A percentile compares a stretch with the other conserved stretches of the same genome.
Evolutionary conservation across 2,797 vertebrate species (phyloP).

Genomic region (Syngnathus acus): DNA sequence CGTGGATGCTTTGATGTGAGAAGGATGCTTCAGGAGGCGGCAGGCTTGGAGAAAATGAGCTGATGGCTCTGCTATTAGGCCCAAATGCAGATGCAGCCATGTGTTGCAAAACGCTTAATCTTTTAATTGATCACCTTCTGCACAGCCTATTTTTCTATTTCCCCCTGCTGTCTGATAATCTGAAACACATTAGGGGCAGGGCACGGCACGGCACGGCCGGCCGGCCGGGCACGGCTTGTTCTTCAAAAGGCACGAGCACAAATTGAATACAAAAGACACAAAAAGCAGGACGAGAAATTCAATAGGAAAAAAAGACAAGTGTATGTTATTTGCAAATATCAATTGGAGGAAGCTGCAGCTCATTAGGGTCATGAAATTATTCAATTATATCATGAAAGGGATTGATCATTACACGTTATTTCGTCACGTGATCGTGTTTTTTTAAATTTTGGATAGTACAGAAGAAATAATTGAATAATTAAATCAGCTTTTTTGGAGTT

Average conservation of each 20-base stretch:
- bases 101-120: conserved; percentile 97
- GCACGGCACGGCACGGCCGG: conserved; percentile 29
- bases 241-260: conserved; percentile 46
- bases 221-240: conserved; percentile 53
- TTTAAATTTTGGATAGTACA: not conserved
- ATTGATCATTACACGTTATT: not conserved
- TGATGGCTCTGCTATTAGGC: conserved; percentile 91
- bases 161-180: conserved; percentile 52
- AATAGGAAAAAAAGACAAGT: not conserved
- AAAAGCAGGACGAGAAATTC: conserved; percentile 27
- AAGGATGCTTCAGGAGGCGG: conserved; percentile 79
- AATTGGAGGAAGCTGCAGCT: not conserved
- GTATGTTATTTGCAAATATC: not conserved
- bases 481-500: not conserved
- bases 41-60: conserved; percentile 92
- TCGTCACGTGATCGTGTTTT: not conserved
- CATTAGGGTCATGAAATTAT: not conserved
- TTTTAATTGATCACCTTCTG: conserved; percentile 98
- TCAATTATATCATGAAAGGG: not conserved
- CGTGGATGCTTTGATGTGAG: conserved; percentile 89
- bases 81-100: conserved; percentile 85
- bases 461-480: not conserved
- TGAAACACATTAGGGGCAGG: conserved; percentile 56
- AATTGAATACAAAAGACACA: conserved; percentile 10
- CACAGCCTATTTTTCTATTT: conserved; percentile 59